Conservation (phyloP, 2,888 invertebrate species). For the Aplocera efformata region DNA sequence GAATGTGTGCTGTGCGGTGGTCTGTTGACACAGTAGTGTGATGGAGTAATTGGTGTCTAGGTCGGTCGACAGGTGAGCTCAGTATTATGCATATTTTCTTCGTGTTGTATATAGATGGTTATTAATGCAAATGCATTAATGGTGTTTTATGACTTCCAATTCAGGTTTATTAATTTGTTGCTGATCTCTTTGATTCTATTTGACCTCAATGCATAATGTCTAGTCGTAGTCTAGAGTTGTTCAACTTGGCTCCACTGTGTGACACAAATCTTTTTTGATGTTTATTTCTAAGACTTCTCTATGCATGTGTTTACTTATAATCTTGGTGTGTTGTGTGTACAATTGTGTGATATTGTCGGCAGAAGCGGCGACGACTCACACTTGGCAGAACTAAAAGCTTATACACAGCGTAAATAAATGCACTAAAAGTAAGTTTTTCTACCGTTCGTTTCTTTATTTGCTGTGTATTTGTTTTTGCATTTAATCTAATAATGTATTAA, state of each 20-base stretch:
- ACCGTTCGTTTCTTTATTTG: constrained; percentile 6
- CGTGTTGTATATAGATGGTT: not conserved
- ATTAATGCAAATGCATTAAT: too few species aligned
- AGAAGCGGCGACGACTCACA: constrained; percentile 50
- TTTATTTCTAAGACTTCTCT: constrained; percentile 2
- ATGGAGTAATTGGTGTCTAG: constrained; percentile 15
- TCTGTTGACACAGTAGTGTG: constrained; percentile 2
- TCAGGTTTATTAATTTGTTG: too few species aligned
- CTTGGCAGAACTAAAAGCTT: constrained; percentile 48
- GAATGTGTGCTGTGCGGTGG: constrained; percentile 4
- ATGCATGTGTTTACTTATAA: constrained; percentile 31
- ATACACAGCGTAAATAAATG: constrained; percentile 45
- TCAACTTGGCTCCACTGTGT: constrained; percentile 8
- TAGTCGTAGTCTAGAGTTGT: too few species aligned
- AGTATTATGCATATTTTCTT: not conserved
- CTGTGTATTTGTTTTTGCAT: constrained; percentile 26
- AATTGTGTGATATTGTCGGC: constrained; percentile 54
- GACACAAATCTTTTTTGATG: not conserved
- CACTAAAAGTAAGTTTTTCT: constrained; percentile 56
- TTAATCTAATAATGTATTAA: constrained; percentile 12
- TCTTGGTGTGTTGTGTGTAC: constrained; percentile 36
- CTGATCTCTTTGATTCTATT: too few species aligned
- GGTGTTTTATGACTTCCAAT: too few species aligned
- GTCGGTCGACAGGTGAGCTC: constrained; percentile 17
- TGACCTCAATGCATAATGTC: too few species aligned